Conservation (phyloP, 2,888 invertebrate genomes). For the Ceraclea dissimilis region DNA sequence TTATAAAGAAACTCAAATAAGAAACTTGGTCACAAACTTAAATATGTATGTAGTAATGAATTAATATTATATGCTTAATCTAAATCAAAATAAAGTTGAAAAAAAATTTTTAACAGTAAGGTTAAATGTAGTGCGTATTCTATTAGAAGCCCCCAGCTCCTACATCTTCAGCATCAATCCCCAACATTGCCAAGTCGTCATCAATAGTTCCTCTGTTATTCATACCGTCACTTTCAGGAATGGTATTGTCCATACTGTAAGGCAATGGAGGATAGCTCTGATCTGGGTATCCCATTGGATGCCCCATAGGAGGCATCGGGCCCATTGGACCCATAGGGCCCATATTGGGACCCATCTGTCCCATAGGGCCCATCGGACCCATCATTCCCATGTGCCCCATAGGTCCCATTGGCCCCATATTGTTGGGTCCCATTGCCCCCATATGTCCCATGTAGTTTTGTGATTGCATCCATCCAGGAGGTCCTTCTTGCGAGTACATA, state of each 20-base stretch:
- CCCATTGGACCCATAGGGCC: slow-evolving; percentile 14
- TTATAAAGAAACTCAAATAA: too few relatives aligned
- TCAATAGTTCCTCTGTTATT: slow-evolving; percentile 40
- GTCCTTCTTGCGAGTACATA: slow-evolving; percentile 17
- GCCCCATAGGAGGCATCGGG: slow-evolving; percentile 17
- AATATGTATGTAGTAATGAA: too few relatives aligned
- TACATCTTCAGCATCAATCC: slow-evolving; percentile 76
- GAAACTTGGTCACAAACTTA: too few relatives aligned
- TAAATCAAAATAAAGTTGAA: too few relatives aligned
- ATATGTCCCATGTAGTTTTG: slow-evolving; percentile 11
- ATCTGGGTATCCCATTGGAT: slow-evolving; percentile 8
- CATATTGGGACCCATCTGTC: slow-evolving; percentile 28
- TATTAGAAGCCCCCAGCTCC: slow-evolving; percentile 40
- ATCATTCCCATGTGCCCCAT: slow-evolving; percentile 25
- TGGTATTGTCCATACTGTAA: slow-evolving; percentile 19
- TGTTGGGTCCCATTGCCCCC: slow-evolving; percentile 27
- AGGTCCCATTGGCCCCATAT: slow-evolving; percentile 30
- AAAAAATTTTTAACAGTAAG: too few relatives aligned
- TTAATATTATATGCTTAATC: too few relatives aligned
- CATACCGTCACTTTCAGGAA: slow-evolving; percentile 21
- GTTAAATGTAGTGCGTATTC: too few relatives aligned
- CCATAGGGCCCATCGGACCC: slow-evolving; percentile 29
- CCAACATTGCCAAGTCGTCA: slow-evolving; percentile 74
- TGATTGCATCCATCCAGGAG: slow-evolving; percentile 27
- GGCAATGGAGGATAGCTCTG: background rate